A percentile compares a stretch with the other conserved stretches of the same genome.
phyloP scores from a whole-genome alignment of 2,888 invertebrate species.

The Drosophila yooni region DNA sequence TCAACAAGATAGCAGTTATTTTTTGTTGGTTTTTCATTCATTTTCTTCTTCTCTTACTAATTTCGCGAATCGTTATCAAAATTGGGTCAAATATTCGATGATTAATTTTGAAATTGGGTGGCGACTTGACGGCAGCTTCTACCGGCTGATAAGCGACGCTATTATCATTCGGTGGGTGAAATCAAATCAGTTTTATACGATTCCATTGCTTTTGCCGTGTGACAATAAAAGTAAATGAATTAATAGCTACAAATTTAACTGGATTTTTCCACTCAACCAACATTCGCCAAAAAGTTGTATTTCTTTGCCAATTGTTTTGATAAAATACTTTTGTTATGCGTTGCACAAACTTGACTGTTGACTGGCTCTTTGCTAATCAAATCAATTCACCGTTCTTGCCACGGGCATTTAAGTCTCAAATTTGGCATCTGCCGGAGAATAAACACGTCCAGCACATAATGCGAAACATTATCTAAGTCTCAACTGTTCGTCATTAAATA shows the following conservation, averaged over 20 bases:
- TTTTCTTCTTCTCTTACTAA: not conserved
- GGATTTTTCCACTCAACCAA: not conserved
- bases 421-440: too few relatives aligned
- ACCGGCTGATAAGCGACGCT: conserved; percentile 10
- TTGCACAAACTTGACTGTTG: not conserved
- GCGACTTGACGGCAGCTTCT: not conserved
- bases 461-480: too few relatives aligned
- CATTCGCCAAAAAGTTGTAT: not conserved
- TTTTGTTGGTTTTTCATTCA: not conserved
- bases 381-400: too few relatives aligned
- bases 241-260: not conserved
- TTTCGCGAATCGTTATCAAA: conserved; percentile 31
- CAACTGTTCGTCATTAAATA: too few relatives aligned
- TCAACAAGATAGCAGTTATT: not conserved
- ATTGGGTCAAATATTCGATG: conserved; percentile 33
- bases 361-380: not conserved
- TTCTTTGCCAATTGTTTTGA: not conserved
- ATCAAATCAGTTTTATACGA: conserved; percentile 7
- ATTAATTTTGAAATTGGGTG: conserved; percentile 11
- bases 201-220: not conserved
- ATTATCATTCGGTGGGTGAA: not conserved
- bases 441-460: too few relatives aligned
- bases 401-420: too few relatives aligned
- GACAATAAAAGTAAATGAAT: conserved; percentile 2
- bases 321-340: not conserved